Evolutionary conservation across 2,797 vertebrate genomes (phyloP).

Genomic region (Melanotaenia boesemani): DNA sequence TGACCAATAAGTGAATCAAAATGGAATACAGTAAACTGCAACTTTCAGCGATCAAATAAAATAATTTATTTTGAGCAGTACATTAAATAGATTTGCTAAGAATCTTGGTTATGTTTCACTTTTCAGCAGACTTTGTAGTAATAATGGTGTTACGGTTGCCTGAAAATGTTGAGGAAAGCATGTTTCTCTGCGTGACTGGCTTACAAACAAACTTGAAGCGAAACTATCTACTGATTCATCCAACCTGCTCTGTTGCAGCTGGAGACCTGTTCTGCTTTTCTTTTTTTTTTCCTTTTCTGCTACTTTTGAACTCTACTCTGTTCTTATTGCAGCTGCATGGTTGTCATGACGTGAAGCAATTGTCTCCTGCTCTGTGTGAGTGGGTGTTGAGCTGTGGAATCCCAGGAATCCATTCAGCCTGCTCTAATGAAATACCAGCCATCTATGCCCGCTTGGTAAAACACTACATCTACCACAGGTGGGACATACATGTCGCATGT

Average conservation of each 20-base stretch:
- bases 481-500: neutral
- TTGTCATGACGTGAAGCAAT: conserved; percentile 44
- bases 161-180: neutral
- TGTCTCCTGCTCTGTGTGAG: conserved; percentile 64
- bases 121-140: neutral
- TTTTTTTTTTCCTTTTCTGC: neutral
- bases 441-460: conserved; percentile 70
- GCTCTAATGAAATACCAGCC: conserved; percentile 54
- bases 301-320: neutral
- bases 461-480: conserved; percentile 74
- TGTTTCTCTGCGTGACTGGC: neutral
- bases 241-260: neutral
- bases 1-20: neutral
- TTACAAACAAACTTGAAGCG: neutral
- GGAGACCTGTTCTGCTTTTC: neutral
- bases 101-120: neutral
- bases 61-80: neutral
- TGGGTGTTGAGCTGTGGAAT: conserved; percentile 74
- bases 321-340: conserved; percentile 48
- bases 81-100: neutral
- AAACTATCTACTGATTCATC: neutral
- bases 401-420: conserved; percentile 60
- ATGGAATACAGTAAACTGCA: neutral
- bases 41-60: neutral
- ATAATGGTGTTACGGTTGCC: neutral